Evolutionary conservation across 2,888 invertebrate genomes (phyloP).

Genomic region (Gari tellinella): DNA sequence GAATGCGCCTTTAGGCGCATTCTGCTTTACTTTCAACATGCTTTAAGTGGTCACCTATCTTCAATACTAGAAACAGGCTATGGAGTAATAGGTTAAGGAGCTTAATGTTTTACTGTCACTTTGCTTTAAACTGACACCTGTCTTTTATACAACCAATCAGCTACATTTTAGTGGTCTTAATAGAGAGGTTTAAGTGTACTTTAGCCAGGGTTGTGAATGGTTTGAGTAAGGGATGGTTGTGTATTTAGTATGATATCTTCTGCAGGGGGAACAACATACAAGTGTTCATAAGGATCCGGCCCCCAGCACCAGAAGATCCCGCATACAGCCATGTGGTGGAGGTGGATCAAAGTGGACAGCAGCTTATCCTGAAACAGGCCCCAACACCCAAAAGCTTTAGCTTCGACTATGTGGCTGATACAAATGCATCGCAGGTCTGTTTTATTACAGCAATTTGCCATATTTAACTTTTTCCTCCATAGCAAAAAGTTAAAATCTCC

Average conservation of each 20-base stretch:
- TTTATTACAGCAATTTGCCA: background rate
- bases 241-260: conserved; percentile 1
- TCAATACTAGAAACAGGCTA: too few species aligned
- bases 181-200: too few species aligned
- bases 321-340: conserved; percentile 63
- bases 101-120: too few species aligned
- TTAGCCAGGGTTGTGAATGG: too few species aligned
- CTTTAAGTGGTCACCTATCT: too few species aligned
- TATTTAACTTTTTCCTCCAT: background rate
- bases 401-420: conserved; percentile 80
- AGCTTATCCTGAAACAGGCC: conserved; percentile 72
- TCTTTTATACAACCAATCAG: too few species aligned
- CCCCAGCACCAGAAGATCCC: conserved; percentile 70
- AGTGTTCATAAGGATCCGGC: conserved; percentile 81
- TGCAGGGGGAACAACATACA: conserved; percentile 71
- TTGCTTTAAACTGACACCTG: too few species aligned
- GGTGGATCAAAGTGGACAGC: conserved; percentile 66
- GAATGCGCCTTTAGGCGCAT: too few species aligned
- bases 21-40: too few species aligned
- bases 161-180: too few species aligned
- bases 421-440: conserved; percentile 77
- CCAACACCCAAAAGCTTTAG: conserved; percentile 79
- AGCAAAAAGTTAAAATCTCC: background rate
- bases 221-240: too few species aligned
- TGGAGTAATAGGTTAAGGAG: too few species aligned